Conservation (phyloP, 2,113 vertebrate genomes). For the Chiloscyllium plagiosum region DNA sequence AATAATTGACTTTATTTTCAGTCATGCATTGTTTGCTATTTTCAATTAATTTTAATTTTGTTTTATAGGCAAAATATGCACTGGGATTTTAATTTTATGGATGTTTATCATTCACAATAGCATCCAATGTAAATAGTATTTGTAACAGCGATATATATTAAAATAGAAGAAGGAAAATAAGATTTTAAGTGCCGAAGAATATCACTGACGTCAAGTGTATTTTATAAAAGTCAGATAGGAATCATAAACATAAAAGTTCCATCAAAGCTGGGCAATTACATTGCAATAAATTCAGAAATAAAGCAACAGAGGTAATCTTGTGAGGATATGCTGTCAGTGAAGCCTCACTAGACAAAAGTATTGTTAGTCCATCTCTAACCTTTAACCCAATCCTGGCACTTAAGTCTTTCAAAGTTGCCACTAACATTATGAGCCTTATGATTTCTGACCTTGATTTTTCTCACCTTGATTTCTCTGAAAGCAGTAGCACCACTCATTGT, state of each 20-base stretch:
- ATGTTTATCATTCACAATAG: constrained; percentile 10
- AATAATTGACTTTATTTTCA: constrained; percentile 8
- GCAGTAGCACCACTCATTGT: constrained; percentile 96
- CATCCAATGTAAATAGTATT: neutral
- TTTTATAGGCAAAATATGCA: neutral
- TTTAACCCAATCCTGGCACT: neutral
- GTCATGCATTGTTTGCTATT: constrained; percentile 22
- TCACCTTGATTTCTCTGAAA: constrained; percentile 94
- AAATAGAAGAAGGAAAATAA: neutral
- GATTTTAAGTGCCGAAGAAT: neutral
- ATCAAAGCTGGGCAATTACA: neutral
- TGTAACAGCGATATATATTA: neutral
- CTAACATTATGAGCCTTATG: neutral
- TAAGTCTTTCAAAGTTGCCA: neutral
- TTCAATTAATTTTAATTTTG: constrained; percentile 29
- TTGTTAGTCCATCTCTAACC: neutral
- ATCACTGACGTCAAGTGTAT: neutral
- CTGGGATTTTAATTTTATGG: constrained; percentile 23
- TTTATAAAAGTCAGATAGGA: neutral
- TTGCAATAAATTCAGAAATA: constrained; percentile 22
- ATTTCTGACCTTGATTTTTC: constrained; percentile 79
- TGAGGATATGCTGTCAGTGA: neutral
- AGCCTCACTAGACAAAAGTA: neutral
- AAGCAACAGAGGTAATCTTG: neutral
- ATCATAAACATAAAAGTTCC: neutral